Evolutionary conservation across 2,797 vertebrate species (phyloP), one percentile per base, ranked within the genome.

Genomic region (Schizopygopsis malacanthus): DNA sequence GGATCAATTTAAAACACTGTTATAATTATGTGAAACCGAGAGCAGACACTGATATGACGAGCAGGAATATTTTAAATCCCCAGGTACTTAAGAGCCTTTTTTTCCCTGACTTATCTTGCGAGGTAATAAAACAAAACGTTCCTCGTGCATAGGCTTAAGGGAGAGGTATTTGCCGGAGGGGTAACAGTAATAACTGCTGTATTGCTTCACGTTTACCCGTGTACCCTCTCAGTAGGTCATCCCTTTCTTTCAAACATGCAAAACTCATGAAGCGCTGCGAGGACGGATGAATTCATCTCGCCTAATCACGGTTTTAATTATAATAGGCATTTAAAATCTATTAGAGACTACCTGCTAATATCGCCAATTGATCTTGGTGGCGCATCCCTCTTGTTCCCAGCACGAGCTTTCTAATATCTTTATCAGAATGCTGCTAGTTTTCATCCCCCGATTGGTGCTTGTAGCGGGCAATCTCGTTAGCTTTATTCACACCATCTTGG

Each of bases 41-140:
- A 96, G 94, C 95, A 96, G 96, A 96, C 95, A 96, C 93, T 94
- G 96, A 95, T 96, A 96, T 95, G 96, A 97, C 96, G 95, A 95
- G 93, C 95, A 92, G 89, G 96, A 96, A 96, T 96, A 95, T 97
- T 97, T 97, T 96, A 97, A 98, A 97, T 97, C 97, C 96, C 95
- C 94, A 96, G 97, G 96, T 97, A 96, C 95, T 93, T 94, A 95
- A 94, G 91, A 93, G 94, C 92, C 95, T 94, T 83, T 83, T 79
- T 79, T 86, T 76, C 94, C 93, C 93, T 92, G 94, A 97, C 96
- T 97, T 96, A 96, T 97, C 96, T 97, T 95, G 94, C 96, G 95
- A 97, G 96, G 97, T 98, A 97, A 97, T 97, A 97, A 97, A 98
- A 96, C 97, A 97, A 97, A 97, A 96, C 94, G 96, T 96, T 97